These are phyloP conservation scores for Hemistola chrysoprasaria DNA, from an alignment of 2,888 invertebrate genomes.

Conservation along the genomic window DNA sequence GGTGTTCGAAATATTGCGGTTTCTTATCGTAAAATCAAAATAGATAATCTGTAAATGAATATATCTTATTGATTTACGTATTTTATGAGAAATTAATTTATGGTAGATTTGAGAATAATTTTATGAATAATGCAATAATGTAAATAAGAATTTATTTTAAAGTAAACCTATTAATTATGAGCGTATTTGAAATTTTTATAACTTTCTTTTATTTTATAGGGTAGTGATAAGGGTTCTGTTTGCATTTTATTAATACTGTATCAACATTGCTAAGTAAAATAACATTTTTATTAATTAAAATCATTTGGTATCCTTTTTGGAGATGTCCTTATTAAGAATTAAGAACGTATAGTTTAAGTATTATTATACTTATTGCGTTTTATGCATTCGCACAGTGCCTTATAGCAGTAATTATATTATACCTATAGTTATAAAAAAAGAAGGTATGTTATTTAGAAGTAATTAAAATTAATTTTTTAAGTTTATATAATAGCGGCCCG, in stretches of 20 bases:
- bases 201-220: too few relatives aligned
- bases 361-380: constrained; percentile 34
- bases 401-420: constrained; percentile 6
- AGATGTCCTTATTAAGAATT: not conserved
- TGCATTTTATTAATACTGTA: constrained; percentile 18
- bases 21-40: too few relatives aligned
- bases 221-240: too few relatives aligned
- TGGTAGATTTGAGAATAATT: constrained; percentile 1
- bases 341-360: constrained; percentile 7
- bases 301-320: too few relatives aligned
- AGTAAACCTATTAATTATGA: too few relatives aligned
- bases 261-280: constrained; percentile 17
- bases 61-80: not conserved
- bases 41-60: too few relatives aligned
- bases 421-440: too few relatives aligned
- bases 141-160: constrained; percentile 15
- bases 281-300: too few relatives aligned
- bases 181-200: too few relatives aligned
- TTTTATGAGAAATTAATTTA: constrained; percentile 11
- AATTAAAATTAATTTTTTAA: too few relatives aligned
- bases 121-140: constrained; percentile 19
- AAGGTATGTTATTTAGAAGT: too few relatives aligned
- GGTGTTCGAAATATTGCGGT: constrained; percentile 1
- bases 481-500: too few relatives aligned
- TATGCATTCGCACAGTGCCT: constrained; percentile 80